phyloP scores from a whole-genome alignment of 2,888 invertebrate genomes.

The Capitulum mitella region DNA sequence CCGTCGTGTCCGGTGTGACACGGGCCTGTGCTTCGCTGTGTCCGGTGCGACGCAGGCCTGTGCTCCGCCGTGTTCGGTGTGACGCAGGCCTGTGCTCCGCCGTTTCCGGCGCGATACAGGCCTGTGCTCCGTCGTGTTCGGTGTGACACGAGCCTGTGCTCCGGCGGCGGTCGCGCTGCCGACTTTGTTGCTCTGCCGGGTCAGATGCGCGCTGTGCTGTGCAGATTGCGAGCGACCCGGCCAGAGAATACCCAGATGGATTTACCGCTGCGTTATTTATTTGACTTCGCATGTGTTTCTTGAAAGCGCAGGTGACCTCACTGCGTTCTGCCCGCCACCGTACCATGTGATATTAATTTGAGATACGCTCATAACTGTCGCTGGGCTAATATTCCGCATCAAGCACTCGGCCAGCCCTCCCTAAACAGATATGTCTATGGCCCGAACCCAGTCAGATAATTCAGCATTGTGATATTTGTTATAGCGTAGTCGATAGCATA shows the following conservation, averaged over 20 bases:
- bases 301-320: background rate
- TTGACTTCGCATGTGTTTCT: background rate
- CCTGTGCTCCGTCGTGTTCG: too few species aligned
- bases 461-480: slow-evolving; percentile 7
- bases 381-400: background rate
- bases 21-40: too few species aligned
- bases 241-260: background rate
- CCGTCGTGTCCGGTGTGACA: too few species aligned
- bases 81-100: too few species aligned
- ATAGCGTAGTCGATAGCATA: background rate
- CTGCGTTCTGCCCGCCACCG: background rate
- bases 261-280: background rate
- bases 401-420: background rate
- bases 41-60: too few species aligned
- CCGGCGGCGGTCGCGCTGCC: background rate
- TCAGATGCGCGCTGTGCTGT: too few species aligned
- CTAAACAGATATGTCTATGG: background rate
- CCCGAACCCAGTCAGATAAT: background rate
- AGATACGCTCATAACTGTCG: background rate
- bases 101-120: too few species aligned
- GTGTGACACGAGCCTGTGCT: too few species aligned
- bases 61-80: too few species aligned
- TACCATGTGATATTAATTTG: slow-evolving; percentile 11
- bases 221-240: background rate
- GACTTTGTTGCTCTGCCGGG: background rate